Base-by-base conservation (phyloP, 2,113 vertebrate genomes). In the Psilopsiagon aymara region DNA sequence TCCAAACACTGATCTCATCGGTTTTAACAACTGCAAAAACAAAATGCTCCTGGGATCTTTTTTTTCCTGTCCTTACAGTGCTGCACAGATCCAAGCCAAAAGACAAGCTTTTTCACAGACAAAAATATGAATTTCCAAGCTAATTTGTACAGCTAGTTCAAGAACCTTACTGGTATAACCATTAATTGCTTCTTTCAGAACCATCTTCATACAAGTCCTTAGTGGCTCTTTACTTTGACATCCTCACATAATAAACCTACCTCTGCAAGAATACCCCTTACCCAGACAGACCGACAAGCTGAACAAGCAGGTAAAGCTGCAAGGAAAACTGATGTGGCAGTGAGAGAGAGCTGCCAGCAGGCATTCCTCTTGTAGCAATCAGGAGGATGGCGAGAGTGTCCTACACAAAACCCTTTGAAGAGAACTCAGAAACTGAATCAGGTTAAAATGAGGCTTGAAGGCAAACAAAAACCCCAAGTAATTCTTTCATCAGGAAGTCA, bases 1-100 rank as follows among this genome's bases (percentile, higher is more conserved):
- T 95, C 73, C 74, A 91, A 88, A 52, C 73, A 53, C 69, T 93
- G 92, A 95, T 88, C 81, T 96, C 83, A 96, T 86, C 13, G 37
- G 86, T 31, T 91, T 91, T 62, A 94, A 89, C 49, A 84, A 93
- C 82, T 73, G 66, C 68, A 79, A 87, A 92, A 96, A 68, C 73
- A 90, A 85, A 78, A 83, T 97, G 88, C 44, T 94, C 41, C 51
- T 39, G 43, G 17, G 8, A 67, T 94, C 52, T 82, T 87, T 95
- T 49, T 47, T 55, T 78, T 67, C 5, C 33, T 46, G 28, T 53
- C 64, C 28, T 60, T 87, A 68, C 46, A 71, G 91, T 20, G 47
- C 73, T 43, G 80, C 20, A 41, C 2, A 2, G 66, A 81, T 44
- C 71, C 44, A 39, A 78, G 86, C 76, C 80, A 86, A 88, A 81